Base-by-base conservation (phyloP, 2,888 invertebrate genomes). In the Torymus tubicola region DNA sequence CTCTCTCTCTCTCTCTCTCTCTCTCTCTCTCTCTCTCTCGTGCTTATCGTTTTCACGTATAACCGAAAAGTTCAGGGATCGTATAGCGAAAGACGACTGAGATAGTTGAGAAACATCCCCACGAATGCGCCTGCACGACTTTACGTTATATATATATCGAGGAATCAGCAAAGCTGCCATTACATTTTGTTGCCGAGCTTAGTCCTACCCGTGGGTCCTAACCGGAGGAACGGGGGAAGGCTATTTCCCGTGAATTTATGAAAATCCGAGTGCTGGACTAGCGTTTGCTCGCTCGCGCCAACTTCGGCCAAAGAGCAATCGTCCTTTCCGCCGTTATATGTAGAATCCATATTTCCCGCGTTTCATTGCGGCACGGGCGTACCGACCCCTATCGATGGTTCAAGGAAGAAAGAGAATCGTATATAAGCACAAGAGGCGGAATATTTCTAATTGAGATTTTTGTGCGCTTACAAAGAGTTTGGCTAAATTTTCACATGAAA, bases 201-300 rank as follows among this genome's bases (percentile, higher is more conserved):
- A 57, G 55, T 53, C 74, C 71, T 18, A 12, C 21, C 13, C 21
- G 13, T n/a, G 2, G 14, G 12, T 65, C 74, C 60, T 57, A 64
- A 57, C 18, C n/a, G n/a, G n/a, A n/a, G n/a, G n/a, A n/a, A n/a
- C 52, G 55, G 55, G 42, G 24, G 55, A 18, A 21, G 68, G 2
- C 42, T 72, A 63, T 50, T 78, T 84, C 84, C 78, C 82, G 85
- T 83, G 85, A 85, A 86, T 85, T 86, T 85, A 84, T 85, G 84
- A 84, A 86, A 86, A 87, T 85, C 83, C 83, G 76, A 1, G 16
- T 18, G 31, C 12, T 53, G 24, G 3, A 13, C 53, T 31, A n/a
- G 18, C 12, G 42, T 21, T 58, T 58, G 57, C 68, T 67, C 83
- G 81, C 52, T 52, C 61, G 76, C 78, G 82, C 78, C 63, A 82